Conservation (phyloP, 2,797 vertebrate species). For the Hippopotamyrus pictus region DNA sequence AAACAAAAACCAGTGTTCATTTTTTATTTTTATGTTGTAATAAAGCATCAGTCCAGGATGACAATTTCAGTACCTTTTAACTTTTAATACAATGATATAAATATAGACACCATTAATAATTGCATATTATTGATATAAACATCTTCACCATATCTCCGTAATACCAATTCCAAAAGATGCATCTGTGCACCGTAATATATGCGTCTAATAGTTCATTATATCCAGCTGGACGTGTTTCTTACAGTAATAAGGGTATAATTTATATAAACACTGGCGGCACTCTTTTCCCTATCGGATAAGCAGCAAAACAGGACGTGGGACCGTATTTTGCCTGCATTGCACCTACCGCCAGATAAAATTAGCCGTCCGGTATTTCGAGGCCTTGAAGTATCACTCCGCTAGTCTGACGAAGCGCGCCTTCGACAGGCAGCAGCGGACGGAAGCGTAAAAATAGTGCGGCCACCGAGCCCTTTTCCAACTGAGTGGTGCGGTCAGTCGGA, state of each 20-base stretch:
- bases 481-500: background rate
- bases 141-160: background rate
- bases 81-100: background rate
- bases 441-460: slow-evolving; percentile 4
- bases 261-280: background rate
- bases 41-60: background rate
- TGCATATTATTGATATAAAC: background rate
- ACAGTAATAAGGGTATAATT: background rate
- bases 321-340: slow-evolving; percentile 11
- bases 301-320: background rate
- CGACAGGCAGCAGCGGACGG: background rate
- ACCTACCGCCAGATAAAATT: slow-evolving; percentile 5
- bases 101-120: background rate
- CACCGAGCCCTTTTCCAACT: background rate
- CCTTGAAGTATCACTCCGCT: slow-evolving; percentile 18
- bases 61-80: background rate
- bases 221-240: background rate
- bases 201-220: background rate
- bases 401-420: background rate
- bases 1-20: background rate
- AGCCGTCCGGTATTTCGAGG: background rate
- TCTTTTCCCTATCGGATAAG: slow-evolving; percentile 10
- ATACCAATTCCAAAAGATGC: background rate
- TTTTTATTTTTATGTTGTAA: background rate
- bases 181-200: background rate